These are phyloP conservation scores for Hoplodrina blanda DNA, from an alignment of 2,888 invertebrate genomes.

Conservation along the genomic window DNA sequence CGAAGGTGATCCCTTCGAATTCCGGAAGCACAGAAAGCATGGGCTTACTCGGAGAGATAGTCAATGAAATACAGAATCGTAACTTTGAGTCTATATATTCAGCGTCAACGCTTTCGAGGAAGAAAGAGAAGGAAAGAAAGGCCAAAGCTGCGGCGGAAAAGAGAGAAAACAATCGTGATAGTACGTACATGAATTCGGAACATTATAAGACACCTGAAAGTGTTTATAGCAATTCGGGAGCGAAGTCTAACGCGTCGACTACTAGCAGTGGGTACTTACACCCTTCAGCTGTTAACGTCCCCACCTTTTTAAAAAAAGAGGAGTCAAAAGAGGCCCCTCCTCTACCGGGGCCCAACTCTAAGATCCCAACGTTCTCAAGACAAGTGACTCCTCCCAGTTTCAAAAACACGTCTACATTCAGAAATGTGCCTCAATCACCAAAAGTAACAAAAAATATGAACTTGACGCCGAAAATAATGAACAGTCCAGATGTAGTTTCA, in stretches of 20 bases:
- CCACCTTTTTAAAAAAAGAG: conserved; percentile 82
- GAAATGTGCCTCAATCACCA: conserved; percentile 83
- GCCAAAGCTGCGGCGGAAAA: conserved; percentile 71
- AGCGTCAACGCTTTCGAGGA: conserved; percentile 92
- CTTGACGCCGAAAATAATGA: conserved; percentile 82
- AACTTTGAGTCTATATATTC: conserved; percentile 97
- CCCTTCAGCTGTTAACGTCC: conserved; percentile 93
- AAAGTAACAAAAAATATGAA: conserved; percentile 79
- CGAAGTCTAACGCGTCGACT: conserved; percentile 91
- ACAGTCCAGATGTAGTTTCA: conserved; percentile 94
- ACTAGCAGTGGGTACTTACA: conserved; percentile 94
- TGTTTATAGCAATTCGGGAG: conserved; percentile 92
- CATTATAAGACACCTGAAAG: conserved; percentile 91
- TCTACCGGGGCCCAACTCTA: conserved; percentile 84
- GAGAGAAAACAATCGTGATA: conserved; percentile 76
- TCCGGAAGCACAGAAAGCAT: conserved; percentile 92
- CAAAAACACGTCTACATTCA: conserved; percentile 83
- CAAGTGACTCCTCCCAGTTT: conserved; percentile 89
- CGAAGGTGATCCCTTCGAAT: conserved; percentile 81
- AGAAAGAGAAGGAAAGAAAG: conserved; percentile 86
- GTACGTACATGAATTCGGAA: conserved; percentile 92
- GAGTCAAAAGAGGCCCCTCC: conserved; percentile 78
- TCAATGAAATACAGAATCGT: conserved; percentile 96
- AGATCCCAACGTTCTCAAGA: conserved; percentile 86
- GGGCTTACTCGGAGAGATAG: conserved; percentile 96